Percentiles rank a stretch among this genome's conserved stretches.
Conservation (phyloP, 2,888 invertebrate genomes). For the Pachycephus smyrnensis region DNA sequence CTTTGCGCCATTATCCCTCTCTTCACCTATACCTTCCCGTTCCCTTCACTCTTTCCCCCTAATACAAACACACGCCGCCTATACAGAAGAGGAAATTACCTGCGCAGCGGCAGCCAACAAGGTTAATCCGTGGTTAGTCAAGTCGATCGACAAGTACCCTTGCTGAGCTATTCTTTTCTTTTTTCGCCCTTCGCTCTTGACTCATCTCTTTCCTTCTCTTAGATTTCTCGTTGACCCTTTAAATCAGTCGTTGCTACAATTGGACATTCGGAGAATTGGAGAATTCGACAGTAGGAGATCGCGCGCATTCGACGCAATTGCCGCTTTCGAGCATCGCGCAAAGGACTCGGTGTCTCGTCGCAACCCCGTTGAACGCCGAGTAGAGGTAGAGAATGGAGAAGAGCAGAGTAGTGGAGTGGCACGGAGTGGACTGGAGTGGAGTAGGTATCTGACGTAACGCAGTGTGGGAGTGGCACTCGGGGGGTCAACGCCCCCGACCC, state of each 20-base stretch:
- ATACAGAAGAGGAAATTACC: conserved; percentile 17
- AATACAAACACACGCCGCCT: conserved; percentile 9
- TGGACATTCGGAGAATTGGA: no score
- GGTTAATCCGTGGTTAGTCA: no score
- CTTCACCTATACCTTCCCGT: conserved; percentile 22
- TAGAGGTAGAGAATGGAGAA: conserved; percentile 1
- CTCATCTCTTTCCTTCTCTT: no score
- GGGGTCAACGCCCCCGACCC: conserved; percentile 53
- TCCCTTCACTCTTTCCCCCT: conserved; percentile 10
- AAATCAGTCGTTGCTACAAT: no score
- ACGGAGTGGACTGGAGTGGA: conserved; percentile 32
- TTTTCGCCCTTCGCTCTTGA: no score
- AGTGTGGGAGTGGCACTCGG: conserved; percentile 52
- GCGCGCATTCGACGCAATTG: no score
- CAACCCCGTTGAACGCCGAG: conserved; percentile 27
- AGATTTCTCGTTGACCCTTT: no score
- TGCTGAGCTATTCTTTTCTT: no score
- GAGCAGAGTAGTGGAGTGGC: not conserved
- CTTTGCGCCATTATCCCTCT: conserved; percentile 28
- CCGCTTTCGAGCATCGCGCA: no score
- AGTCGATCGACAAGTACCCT: no score
- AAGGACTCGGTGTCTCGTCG: conserved; percentile 5
- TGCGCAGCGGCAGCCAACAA: no score
- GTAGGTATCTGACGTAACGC: conserved; percentile 51
- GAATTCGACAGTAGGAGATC: no score